Evolutionary conservation across 2,113 vertebrate species (phyloP), one percentile per base, ranked within the genome.

Genomic region (Stigmatopora nigra): DNA sequence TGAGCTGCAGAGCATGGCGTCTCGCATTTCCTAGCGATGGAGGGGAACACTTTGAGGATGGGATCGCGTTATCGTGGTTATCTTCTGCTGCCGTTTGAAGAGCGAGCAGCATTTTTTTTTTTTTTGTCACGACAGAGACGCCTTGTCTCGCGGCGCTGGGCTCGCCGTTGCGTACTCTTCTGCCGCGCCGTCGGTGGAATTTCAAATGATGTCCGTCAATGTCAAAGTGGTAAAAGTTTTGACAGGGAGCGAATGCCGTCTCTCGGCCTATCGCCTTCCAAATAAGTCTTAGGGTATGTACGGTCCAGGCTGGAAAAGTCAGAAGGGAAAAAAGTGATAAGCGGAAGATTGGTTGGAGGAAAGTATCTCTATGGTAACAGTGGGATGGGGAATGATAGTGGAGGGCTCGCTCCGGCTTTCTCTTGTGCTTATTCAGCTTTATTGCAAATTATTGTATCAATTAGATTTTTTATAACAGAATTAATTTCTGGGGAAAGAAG

Each of bases 341-440:
- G 64, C 74, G 64, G 19, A 75, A 71, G 64, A 74, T 72, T 78
- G 72, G 80, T 76, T 82, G 81, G 72, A 78, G 69, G 76, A 75
- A 76, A 67, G 74, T 75, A 89, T 91, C 85, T 78, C 88, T 89
- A 90, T 89, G 88, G 88, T 88, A 91, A 91, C 90, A 79, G 84
- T 62, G 77, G 77, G 73, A 65, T 84, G 57, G 71, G 64, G 59
- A 66, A 79, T 69, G 67, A 62, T 65, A 72, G 69, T 70, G 65
- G 61, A 77, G 71, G 73, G 75, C 75, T 68, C 51, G 57, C 46
- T 61, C 72, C 55, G 59, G 67, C 47, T 69, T 67, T 80, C 70
- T 31, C 25, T 31, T 31, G 52, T 11, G 38, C 55, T 45, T 35
- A 19, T 87, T 81, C 61, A 76, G 58, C 63, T 75, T 41, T 45